Conservation (phyloP, 2,797 vertebrate species). For the Erpetoichthys calabaricus region DNA sequence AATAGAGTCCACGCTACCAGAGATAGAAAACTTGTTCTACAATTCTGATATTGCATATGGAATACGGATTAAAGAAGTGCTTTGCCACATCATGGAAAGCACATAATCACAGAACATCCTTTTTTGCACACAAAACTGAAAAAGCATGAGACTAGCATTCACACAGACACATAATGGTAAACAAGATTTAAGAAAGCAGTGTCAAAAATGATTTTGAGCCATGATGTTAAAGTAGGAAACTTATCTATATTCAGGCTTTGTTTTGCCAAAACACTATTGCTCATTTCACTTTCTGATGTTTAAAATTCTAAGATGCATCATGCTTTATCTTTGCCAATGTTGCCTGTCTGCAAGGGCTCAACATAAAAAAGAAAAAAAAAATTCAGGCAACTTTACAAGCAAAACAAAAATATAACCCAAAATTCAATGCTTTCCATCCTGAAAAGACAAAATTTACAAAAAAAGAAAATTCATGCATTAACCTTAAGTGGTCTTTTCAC, state of each 20-base stretch:
- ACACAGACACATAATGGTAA: constrained; percentile 84
- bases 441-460: constrained; percentile 14
- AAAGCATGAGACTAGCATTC: constrained; percentile 65
- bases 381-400: constrained; percentile 41
- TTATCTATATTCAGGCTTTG: constrained; percentile 7
- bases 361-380: constrained; percentile 57
- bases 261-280: too few species aligned
- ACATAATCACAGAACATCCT: too few species aligned
- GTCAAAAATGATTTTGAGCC: constrained; percentile 44
- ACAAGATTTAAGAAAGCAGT: constrained; percentile 51
- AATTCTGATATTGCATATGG: too few species aligned
- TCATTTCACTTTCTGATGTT: too few species aligned
- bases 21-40: too few species aligned
- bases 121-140: constrained; percentile 17
- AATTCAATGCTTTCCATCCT: constrained; percentile 12
- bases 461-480: constrained; percentile 21
- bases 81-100: too few species aligned
- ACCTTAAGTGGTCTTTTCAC: constrained; percentile 14
- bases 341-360: constrained; percentile 90
- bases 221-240: constrained; percentile 24
- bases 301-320: constrained; percentile 40
- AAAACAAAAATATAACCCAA: constrained; percentile 13
- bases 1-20: too few species aligned
- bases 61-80: too few species aligned
- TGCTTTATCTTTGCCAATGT: constrained; percentile 82